Evolutionary conservation across 2,888 invertebrate species (phyloP).

Genomic region (Eupithecia subfuscata): DNA sequence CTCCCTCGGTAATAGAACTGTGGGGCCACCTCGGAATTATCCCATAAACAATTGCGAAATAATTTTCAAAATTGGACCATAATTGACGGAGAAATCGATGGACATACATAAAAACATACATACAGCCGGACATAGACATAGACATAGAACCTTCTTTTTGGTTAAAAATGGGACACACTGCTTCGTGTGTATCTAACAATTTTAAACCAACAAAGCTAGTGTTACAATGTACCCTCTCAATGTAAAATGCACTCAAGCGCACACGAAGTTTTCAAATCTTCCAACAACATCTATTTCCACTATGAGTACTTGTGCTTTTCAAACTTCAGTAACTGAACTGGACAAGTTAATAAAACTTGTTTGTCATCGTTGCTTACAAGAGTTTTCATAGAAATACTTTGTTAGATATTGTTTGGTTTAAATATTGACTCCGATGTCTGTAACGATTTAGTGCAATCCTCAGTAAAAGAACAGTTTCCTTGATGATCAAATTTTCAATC

Average conservation of each 20-base stretch:
- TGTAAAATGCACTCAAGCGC: slow-evolving; percentile 5
- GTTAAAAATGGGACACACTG: not conserved
- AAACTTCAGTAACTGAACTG: slow-evolving; percentile 13
- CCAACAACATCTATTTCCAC: slow-evolving; percentile 15
- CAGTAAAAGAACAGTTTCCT: not conserved
- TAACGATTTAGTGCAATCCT: not conserved
- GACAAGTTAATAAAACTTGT: slow-evolving; percentile 29
- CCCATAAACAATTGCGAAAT: no score
- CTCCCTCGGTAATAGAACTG: no score
- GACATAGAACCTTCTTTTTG: no score
- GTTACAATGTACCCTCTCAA: not conserved
- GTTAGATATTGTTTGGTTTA: not conserved
- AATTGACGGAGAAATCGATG: no score
- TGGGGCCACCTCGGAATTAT: no score
- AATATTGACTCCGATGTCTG: no score
- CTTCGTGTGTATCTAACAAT: not conserved
- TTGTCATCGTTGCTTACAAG: not conserved
- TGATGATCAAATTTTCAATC: not conserved
- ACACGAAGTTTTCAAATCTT: slow-evolving; percentile 23
- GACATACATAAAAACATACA: no score
- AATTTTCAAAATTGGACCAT: no score
- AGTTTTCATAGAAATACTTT: slow-evolving; percentile 10
- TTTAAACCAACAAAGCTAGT: not conserved
- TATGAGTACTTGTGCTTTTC: slow-evolving; percentile 5
- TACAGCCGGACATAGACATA: no score